Percentiles rank a stretch among this genome's conserved stretches.
phyloP scores from a whole-genome alignment of 2,113 vertebrate species.

The Oryzias curvinotus region DNA sequence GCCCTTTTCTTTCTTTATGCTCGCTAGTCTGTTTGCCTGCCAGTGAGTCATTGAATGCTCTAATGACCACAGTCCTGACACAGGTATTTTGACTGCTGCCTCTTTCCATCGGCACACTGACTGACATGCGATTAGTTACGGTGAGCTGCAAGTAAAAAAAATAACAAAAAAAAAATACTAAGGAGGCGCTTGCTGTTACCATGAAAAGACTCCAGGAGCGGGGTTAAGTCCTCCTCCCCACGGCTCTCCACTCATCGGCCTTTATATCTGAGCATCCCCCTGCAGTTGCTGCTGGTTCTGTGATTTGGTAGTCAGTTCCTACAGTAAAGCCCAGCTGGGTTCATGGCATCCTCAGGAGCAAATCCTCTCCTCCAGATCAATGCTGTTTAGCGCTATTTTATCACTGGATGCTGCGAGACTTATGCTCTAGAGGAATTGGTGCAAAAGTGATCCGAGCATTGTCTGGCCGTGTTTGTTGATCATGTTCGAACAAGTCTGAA shows the following conservation, averaged over 20 bases:
- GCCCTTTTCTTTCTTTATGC: conserved; percentile 17
- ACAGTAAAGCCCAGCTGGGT: conserved; percentile 48
- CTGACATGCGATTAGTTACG: conserved; percentile 71
- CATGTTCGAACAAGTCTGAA: background rate
- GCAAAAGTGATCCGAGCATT: background rate
- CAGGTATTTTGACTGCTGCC: conserved; percentile 73
- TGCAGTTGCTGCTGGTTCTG: conserved; percentile 21
- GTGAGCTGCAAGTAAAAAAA: conserved; percentile 36
- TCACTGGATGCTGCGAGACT: conserved; percentile 25
- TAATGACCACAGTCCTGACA: conserved; percentile 70
- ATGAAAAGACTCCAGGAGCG: conserved; percentile 46
- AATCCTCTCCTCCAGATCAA: conserved; percentile 37
- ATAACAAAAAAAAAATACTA: conserved; percentile 44
- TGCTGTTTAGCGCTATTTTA: conserved; percentile 28
- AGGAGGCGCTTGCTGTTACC: conserved; percentile 37
- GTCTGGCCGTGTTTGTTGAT: conserved; percentile 2
- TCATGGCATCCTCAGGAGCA: conserved; percentile 36
- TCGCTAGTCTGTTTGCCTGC: conserved; percentile 20
- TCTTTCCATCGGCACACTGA: conserved; percentile 72
- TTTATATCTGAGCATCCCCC: conserved; percentile 55
- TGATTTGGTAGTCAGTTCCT: conserved; percentile 37
- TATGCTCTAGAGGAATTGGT: background rate
- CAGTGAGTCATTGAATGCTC: conserved; percentile 60
- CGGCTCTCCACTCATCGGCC: conserved; percentile 36
- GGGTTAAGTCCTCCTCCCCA: conserved; percentile 32